A percentile compares a stretch with the other conserved stretches of the same genome.
phyloP scores from a whole-genome alignment of 2,797 vertebrate species.

The Novumbra hubbsi region DNA sequence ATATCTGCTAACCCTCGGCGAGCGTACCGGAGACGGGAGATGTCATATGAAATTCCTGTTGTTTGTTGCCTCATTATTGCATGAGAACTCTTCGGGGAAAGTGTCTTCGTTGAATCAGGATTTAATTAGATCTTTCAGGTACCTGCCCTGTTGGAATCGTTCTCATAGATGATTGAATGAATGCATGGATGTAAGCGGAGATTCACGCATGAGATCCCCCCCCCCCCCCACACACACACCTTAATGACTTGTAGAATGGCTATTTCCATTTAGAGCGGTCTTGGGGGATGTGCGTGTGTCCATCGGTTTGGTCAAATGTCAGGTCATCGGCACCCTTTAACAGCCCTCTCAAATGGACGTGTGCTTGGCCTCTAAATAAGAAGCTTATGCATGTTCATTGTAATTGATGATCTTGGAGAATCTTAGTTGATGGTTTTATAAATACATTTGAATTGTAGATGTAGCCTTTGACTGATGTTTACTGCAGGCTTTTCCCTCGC shows the following conservation, averaged over 20 bases:
- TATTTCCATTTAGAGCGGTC: background rate
- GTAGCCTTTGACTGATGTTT: too few relatives aligned
- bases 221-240: background rate
- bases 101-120: background rate
- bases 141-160: background rate
- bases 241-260: background rate
- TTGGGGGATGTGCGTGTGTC: background rate
- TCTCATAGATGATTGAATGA: background rate
- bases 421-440: background rate
- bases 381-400: background rate
- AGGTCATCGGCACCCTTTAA: background rate
- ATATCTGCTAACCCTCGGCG: background rate
- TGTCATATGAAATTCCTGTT: background rate
- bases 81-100: background rate
- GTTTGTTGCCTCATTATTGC: background rate
- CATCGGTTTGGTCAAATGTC: background rate
- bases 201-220: background rate
- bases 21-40: background rate
- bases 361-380: background rate
- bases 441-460: background rate
- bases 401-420: background rate
- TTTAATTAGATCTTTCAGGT: constrained; percentile 1
- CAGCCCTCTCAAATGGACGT: background rate
- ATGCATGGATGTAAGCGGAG: background rate
- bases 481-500: too few relatives aligned